Evolutionary conservation across 2,888 invertebrate species (phyloP), one percentile per base, ranked within the genome.

Genomic region (Trimorus sp.): DNA sequence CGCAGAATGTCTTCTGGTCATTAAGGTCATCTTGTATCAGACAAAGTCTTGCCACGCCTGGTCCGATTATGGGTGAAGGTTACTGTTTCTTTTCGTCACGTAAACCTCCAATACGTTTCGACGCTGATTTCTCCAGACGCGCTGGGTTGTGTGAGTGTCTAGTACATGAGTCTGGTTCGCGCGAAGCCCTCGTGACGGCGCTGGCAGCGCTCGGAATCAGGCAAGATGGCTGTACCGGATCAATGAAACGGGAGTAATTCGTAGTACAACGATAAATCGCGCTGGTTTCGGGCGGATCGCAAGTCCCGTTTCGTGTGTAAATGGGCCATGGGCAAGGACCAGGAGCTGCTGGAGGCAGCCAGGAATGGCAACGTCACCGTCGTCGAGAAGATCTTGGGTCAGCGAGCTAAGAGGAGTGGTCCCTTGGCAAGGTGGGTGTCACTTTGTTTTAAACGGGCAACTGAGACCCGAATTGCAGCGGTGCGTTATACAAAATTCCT

Each of bases 311-410:
- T 83, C 68, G 84, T 76, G 89, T 87, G 90, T 91, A 92, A 92
- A 92, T 92, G 92, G 92, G 90, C 91, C 90, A 98, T 98, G 98
- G 98, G 98, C 92, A 98, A 98, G 93, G 98, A 98, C 93, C 97
- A 98, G 93, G 98, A 98, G 93, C 95, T 98, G 92, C 94, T 98
- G 92, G 98, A 98, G 92, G 98, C 98, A 88, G 97, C 98, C 87
- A 95, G 98, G 89, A 97, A 95, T 93, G 98, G 98, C 91, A 97
- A 98, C 93, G 94, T 96, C 89, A 94, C 95, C 87, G 95, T 96
- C 88, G 97, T 98, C 86, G 98, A 98, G 92, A 98, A 97, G 94
- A 96, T 98, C 90, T 93, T 98, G 89, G 95, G 95, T 88, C 96
- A 97, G 93, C 95, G 96, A 93, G 95, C 96, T 90, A 97, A 96